phyloP scores from a whole-genome alignment of 2,888 invertebrate genomes.

The Gari tellinella region DNA sequence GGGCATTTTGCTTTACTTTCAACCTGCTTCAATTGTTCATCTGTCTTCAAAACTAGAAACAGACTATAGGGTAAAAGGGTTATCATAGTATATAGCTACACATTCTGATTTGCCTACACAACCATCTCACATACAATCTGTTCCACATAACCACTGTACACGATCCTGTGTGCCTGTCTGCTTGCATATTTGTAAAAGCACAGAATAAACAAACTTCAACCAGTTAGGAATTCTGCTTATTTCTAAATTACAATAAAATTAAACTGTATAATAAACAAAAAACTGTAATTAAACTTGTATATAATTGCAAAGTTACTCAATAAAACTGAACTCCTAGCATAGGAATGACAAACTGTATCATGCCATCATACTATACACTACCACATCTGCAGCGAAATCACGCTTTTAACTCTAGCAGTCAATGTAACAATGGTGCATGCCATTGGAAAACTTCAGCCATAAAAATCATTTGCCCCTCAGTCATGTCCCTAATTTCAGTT shows the following conservation, averaged over 20 bases:
- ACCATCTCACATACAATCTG: neutral
- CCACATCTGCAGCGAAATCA: too few species aligned
- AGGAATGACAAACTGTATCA: slow-evolving; percentile 31
- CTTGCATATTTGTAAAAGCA: slow-evolving; percentile 31
- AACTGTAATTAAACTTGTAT: slow-evolving; percentile 58
- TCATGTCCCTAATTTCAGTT: too few species aligned
- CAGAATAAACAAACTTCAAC: slow-evolving; percentile 32
- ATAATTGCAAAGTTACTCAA: slow-evolving; percentile 54
- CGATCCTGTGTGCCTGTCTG: slow-evolving; percentile 15
- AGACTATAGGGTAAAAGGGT: too few species aligned
- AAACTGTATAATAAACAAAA: slow-evolving; percentile 55
- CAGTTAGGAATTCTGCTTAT: slow-evolving; percentile 56
- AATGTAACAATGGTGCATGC: too few species aligned
- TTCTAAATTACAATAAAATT: slow-evolving; percentile 55
- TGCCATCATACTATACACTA: too few species aligned
- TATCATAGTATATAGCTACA: too few species aligned
- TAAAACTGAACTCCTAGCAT: slow-evolving; percentile 10
- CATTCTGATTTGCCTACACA: neutral
- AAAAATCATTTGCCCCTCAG: too few species aligned
- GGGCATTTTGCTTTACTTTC: too few species aligned
- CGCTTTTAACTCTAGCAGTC: too few species aligned
- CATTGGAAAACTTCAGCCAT: too few species aligned
- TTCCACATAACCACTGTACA: slow-evolving; percentile 26
- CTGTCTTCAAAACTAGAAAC: too few species aligned
- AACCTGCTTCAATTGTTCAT: too few species aligned